A percentile compares a stretch with the other conserved stretches of the same genome.
Conservation (phyloP, 2,113 vertebrate genomes). For the Abramis brama region DNA sequence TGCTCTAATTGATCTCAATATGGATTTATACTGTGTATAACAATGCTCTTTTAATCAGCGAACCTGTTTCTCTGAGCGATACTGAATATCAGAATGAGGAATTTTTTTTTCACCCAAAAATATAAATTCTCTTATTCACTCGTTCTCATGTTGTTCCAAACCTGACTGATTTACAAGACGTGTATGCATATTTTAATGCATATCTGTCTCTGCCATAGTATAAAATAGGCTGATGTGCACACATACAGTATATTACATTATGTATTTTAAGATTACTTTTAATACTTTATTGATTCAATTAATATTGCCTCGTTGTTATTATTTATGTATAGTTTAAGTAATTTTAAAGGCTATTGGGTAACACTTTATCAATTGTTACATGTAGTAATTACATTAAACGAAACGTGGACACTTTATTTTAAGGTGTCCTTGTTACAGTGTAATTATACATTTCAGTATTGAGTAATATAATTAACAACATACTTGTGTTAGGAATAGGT, state of each 20-base stretch:
- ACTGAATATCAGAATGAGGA: not conserved
- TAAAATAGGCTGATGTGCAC: not conserved
- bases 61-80: not conserved
- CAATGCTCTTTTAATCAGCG: not conserved
- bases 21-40: not conserved
- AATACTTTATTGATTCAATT: not conserved
- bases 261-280: not conserved
- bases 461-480: no score
- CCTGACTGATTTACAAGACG: not conserved
- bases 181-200: not conserved
- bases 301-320: not conserved
- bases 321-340: not conserved
- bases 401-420: no score
- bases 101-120: no score
- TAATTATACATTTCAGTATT: no score
- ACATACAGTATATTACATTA: not conserved
- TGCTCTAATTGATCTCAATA: conserved; percentile 1
- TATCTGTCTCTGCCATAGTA: not conserved
- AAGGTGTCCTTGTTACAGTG: no score
- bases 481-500: no score
- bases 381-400: not conserved
- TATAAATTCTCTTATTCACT: not conserved
- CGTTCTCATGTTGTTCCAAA: not conserved
- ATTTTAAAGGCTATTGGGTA: not conserved
- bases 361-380: not conserved